Evolutionary conservation across 2,888 invertebrate genomes (phyloP), one percentile per base, ranked within the genome.

Genomic region (Polymixis flavicincta): DNA sequence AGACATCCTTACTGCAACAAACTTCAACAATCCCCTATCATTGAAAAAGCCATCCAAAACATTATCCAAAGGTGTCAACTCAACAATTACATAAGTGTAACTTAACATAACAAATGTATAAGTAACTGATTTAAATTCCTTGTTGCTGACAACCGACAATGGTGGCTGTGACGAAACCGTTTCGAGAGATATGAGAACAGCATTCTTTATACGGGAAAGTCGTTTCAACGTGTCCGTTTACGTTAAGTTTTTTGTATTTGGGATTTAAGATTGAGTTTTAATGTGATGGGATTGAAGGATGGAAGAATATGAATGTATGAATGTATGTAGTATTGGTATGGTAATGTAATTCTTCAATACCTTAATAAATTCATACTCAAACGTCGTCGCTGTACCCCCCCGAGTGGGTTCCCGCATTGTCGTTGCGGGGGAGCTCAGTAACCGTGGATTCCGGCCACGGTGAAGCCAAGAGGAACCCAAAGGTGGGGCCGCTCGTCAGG

Each of bases 101-200:
- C 80, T 85, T 74, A 79, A 82, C 81, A 84, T 79, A 83, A 85
- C 83, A 87, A 77, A 81, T 66, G 78, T 70, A 75, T 72, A 67
- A 37, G 79, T 82, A 85, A 87, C 82, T 87, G 87, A 87, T 87
- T 87, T 82, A 87, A 83, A 87, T 87, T 87, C 87, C 86, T 84
- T 67, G 76, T 81, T 78, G 74, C 76, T 76, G 70, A 67, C 63
- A 52, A 25, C 54, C 52, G 42, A 85, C 85, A 87, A 83, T 85
- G 67, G 78, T 42, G 28, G 19, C 66, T 52, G 65, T 86, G 83
- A 83, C 80, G 86, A 86, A 80, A 86, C 75, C 3, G 68, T 32
- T 68, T 54, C 55, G n/a, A 74, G 75, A 71, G 85, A 87, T 87
- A 87, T 78, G 84, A 75, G 74, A 57, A 80, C 83, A 65, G 84